Evolutionary conservation across 1,140 invertebrate species (phyloP).

Genomic region (Batillaria attramentaria): DNA sequence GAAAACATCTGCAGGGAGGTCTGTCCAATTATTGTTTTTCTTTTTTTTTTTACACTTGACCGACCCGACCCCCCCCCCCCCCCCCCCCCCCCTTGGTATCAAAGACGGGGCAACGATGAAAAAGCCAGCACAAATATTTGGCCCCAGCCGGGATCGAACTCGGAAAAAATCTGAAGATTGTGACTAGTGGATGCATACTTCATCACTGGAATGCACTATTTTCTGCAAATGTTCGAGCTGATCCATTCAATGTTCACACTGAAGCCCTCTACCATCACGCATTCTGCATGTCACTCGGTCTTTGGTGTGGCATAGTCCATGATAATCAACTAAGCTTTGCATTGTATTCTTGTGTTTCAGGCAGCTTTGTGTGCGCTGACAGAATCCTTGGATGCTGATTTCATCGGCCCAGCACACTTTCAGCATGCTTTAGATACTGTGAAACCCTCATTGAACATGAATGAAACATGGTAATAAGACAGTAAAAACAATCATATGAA

Average conservation of each 20-base stretch:
- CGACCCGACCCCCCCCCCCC: too few species aligned
- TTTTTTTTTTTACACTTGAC: not conserved
- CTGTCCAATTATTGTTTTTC: slow-evolving; percentile 34
- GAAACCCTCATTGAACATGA: slow-evolving; percentile 65
- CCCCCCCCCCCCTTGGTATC: too few species aligned
- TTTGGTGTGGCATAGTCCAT: not conserved
- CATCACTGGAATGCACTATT: too few species aligned
- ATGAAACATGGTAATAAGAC: too few species aligned
- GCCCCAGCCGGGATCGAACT: too few species aligned
- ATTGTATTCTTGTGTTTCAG: slow-evolving; percentile 52
- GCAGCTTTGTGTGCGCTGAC: slow-evolving; percentile 67
- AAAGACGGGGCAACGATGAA: too few species aligned
- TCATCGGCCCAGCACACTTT: slow-evolving; percentile 56
- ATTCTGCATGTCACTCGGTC: not conserved
- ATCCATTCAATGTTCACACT: too few species aligned
- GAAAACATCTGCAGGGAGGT: slow-evolving; percentile 81
- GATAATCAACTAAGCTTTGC: not conserved
- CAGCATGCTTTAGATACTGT: slow-evolving; percentile 45
- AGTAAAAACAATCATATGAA: too few species aligned
- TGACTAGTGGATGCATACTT: too few species aligned
- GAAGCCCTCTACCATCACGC: too few species aligned
- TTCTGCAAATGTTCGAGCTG: too few species aligned
- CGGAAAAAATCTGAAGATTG: slow-evolving; percentile 2
- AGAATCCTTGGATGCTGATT: slow-evolving; percentile 47
- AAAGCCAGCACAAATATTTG: too few species aligned